phyloP scores from a whole-genome alignment of 2,113 vertebrate species.

The Cacatua alba region DNA sequence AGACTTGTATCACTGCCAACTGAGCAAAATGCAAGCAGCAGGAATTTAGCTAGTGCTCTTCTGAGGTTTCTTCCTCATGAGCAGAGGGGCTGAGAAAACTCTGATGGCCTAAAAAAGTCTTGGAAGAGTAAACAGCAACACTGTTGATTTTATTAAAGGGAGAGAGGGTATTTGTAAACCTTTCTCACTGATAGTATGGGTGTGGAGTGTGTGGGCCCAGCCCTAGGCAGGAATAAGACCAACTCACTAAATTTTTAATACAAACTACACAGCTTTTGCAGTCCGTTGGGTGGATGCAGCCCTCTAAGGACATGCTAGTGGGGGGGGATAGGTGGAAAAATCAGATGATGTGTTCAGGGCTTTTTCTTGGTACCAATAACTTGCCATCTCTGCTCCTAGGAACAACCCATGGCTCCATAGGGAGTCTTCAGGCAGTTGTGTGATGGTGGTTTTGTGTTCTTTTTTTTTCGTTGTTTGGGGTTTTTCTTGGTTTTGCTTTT shows the following conservation, averaged over 20 bases:
- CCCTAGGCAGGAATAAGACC: neutral
- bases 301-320: neutral
- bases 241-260: neutral
- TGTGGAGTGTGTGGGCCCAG: neutral
- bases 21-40: neutral
- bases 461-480: neutral
- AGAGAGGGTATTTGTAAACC: neutral
- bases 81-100: neutral
- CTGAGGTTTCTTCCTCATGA: neutral
- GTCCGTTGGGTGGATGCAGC: neutral
- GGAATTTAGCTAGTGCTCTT: neutral
- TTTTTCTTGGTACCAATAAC: neutral
- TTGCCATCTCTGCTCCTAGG: neutral
- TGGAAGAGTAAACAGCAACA: neutral
- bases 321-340: neutral
- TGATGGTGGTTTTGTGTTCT: neutral
- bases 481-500: neutral
- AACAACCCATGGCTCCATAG: neutral
- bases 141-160: neutral
- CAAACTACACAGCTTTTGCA: fast-evolving
- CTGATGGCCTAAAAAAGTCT: neutral
- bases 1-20: neutral
- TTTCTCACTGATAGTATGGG: neutral
- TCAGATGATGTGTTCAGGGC: neutral
- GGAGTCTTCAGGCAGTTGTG: neutral